These are phyloP conservation scores for Euschistus heros DNA, from an alignment of 1,140 invertebrate species.

Conservation along the genomic window DNA sequence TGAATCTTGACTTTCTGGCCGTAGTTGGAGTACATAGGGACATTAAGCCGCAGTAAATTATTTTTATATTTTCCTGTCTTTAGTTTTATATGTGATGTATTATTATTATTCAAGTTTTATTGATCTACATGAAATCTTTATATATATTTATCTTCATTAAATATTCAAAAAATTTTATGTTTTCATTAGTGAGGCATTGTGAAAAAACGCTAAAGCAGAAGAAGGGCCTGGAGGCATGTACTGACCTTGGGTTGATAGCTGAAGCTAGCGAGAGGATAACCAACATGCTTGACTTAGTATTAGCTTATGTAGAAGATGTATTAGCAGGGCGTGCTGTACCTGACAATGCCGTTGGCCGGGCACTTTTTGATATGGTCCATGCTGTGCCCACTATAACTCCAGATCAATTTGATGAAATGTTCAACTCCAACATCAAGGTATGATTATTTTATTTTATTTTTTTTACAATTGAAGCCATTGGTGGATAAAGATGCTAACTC, in stretches of 20 bases:
- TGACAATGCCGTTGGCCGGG: conserved; percentile 71
- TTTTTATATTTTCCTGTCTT: no score
- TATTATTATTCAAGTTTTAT: conserved; percentile 8
- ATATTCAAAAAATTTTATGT: conserved; percentile 9
- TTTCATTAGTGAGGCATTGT: conserved; percentile 49
- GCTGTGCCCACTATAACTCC: conserved; percentile 80
- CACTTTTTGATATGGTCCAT: conserved; percentile 78
- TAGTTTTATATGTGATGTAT: no score
- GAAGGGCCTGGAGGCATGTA: conserved; percentile 60
- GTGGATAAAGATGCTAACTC: no score
- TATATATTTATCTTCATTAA: background rate
- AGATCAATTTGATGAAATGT: conserved; percentile 88
- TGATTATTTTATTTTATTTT: background rate
- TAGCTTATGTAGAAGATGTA: conserved; percentile 82
- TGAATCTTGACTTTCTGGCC: no score
- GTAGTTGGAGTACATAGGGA: no score
- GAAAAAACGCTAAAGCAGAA: conserved; percentile 52
- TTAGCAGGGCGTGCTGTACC: conserved; percentile 54
- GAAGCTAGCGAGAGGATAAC: conserved; percentile 69
- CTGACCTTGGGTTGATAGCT: conserved; percentile 76
- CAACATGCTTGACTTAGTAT: conserved; percentile 64
- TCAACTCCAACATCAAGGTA: conserved; percentile 88
- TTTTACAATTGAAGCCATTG: background rate
- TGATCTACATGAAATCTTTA: background rate
- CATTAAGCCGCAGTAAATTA: no score